Evolutionary conservation across 64 coral and sea anemone genomes (phyloP).

Genomic region (Montipora sp.): DNA sequence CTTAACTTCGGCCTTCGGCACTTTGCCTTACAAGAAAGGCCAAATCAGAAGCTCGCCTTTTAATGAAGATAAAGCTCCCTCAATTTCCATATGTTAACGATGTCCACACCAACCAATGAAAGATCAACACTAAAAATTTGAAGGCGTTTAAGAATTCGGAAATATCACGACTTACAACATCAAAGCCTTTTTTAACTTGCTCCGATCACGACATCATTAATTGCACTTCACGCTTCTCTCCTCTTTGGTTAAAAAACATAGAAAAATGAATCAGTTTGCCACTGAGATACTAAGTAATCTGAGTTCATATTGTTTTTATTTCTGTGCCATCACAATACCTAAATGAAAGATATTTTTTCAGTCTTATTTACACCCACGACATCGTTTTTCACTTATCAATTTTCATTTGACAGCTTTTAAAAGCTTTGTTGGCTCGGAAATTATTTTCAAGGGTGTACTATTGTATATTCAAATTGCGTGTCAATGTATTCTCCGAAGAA

Average conservation of each 20-base stretch:
- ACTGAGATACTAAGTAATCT: too few species aligned
- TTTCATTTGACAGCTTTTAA: slow-evolving; percentile 50
- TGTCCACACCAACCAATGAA: background rate
- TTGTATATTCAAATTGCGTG: slow-evolving; percentile 7
- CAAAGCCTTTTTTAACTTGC: background rate
- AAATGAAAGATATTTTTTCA: background rate
- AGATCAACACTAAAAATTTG: background rate
- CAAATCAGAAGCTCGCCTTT: background rate
- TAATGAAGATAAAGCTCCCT: slow-evolving; percentile 14
- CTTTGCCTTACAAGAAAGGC: background rate
- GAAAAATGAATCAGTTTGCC: too few species aligned
- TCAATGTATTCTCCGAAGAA: slow-evolving; percentile 13
- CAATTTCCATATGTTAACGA: background rate
- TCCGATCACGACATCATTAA: background rate
- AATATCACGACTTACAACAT: background rate
- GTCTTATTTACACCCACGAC: background rate
- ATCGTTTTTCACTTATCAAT: slow-evolving; percentile 47
- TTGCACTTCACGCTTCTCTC: too few species aligned
- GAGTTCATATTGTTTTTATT: too few species aligned
- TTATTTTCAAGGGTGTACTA: slow-evolving; percentile 12
- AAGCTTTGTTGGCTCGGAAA: slow-evolving; percentile 40
- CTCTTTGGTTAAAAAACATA: too few species aligned
- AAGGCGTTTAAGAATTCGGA: background rate
- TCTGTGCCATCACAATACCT: background rate
- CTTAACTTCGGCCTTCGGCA: background rate